A percentile compares a stretch with the other conserved stretches of the same genome.
phyloP scores from a whole-genome alignment of 2,113 vertebrate genomes.

The Gobiocypris rarus region DNA sequence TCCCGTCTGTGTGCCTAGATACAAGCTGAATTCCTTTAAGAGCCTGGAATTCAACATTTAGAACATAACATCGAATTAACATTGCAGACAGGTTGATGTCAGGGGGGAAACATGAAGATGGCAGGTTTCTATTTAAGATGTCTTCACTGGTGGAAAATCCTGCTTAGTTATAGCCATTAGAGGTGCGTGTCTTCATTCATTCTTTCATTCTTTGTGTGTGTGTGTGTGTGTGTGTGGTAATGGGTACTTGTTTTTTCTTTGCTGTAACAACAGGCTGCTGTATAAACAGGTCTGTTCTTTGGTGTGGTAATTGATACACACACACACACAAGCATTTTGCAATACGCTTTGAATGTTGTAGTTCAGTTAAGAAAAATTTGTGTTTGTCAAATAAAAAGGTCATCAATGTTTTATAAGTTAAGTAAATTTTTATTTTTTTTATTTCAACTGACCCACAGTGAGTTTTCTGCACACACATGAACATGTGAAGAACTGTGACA shows the following conservation, averaged over 20 bases:
- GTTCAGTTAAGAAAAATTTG: not conserved
- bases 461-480: not conserved
- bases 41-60: not conserved
- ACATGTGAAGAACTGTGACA: not conserved
- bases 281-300: conserved; percentile 32
- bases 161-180: conserved; percentile 1
- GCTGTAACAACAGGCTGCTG: conserved; percentile 45
- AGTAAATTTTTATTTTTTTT: not conserved
- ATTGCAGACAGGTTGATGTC: not conserved
- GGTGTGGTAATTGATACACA: conserved; percentile 13
- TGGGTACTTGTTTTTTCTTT: conserved; percentile 44
- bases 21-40: not conserved
- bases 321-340: not conserved
- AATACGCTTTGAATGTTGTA: not conserved
- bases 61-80: conserved; percentile 13
- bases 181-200: conserved; percentile 8
- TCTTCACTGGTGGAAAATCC: not conserved
- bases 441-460: not conserved
- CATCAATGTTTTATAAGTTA: not conserved
- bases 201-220: not conserved
- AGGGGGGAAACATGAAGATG: not conserved
- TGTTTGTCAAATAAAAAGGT: not conserved
- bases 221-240: conserved; percentile 27
- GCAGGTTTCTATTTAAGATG: not conserved
- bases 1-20: not conserved